A percentile compares a stretch with the other conserved stretches of the same genome.
Conservation (phyloP, 1,140 invertebrate genomes). For the Bombus waltoni region DNA sequence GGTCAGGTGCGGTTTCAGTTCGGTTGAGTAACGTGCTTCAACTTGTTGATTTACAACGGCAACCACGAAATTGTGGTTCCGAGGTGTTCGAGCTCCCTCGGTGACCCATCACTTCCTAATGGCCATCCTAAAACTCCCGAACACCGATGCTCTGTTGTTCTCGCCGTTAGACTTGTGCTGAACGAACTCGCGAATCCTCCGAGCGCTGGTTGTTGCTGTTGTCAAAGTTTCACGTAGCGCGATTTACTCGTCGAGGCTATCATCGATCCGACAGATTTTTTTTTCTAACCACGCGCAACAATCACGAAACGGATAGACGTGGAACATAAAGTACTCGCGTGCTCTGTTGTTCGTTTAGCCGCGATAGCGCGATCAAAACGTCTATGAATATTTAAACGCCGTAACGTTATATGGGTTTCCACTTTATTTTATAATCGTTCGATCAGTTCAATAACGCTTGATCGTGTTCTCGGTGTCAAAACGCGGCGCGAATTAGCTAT, state of each 20-base stretch:
- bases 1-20: constrained; percentile 41
- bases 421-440: background rate
- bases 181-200: constrained; percentile 26
- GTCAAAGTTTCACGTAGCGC: background rate
- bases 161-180: constrained; percentile 27
- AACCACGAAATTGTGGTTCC: constrained; percentile 71
- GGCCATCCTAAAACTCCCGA: constrained; percentile 70
- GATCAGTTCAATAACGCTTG: constrained; percentile 26
- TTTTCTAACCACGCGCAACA: background rate
- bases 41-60: constrained; percentile 80
- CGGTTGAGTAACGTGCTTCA: constrained; percentile 72
- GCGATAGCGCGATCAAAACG: constrained; percentile 3
- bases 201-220: constrained; percentile 11
- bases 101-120: constrained; percentile 76
- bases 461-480: background rate
- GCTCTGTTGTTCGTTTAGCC: background rate
- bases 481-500: constrained; percentile 14
- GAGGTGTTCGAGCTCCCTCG: constrained; percentile 69
- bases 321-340: no score
- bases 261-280: background rate
- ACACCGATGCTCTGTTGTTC: constrained; percentile 44
- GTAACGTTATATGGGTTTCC: background rate
- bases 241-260: background rate
- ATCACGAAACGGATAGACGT: background rate
- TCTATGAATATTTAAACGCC: constrained; percentile 41